These are phyloP conservation scores for Taxidea taxus DNA, from an alignment of 2,113 vertebrate genomes.

Conservation along the genomic window DNA sequence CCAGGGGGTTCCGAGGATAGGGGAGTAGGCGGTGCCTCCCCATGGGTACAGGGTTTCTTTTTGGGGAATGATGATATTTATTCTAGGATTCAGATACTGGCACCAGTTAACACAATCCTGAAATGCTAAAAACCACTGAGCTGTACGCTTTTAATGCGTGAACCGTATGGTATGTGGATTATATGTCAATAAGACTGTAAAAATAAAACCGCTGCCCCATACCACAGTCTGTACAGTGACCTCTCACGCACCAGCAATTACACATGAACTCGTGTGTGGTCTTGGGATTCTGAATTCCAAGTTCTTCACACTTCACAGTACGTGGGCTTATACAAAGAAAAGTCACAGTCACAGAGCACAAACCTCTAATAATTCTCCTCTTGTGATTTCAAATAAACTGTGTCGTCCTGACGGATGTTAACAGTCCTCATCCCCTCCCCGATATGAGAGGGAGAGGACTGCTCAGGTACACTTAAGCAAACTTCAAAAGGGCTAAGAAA, in stretches of 20 bases:
- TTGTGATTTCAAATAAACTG: not conserved
- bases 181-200: not conserved
- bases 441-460: not conserved
- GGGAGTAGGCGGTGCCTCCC: not conserved
- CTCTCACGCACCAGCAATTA: not conserved
- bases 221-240: not conserved
- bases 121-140: not conserved
- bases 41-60: not conserved
- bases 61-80: not conserved
- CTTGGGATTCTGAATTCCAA: not conserved
- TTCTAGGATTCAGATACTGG: not conserved
- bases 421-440: not conserved
- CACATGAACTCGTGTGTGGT: not conserved
- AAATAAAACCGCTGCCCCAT: not conserved
- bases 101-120: not conserved
- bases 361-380: not conserved
- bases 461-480: not conserved
- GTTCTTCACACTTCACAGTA: not conserved
- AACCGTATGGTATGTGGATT: not conserved
- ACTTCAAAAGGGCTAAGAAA: not conserved
- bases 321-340: not conserved
- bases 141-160: not conserved
- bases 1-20: not conserved
- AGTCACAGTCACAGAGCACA: not conserved
- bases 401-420: not conserved